These are phyloP conservation scores for Alaudala cheleensis DNA, from an alignment of 2,113 vertebrate species.

Conservation along the genomic window DNA sequence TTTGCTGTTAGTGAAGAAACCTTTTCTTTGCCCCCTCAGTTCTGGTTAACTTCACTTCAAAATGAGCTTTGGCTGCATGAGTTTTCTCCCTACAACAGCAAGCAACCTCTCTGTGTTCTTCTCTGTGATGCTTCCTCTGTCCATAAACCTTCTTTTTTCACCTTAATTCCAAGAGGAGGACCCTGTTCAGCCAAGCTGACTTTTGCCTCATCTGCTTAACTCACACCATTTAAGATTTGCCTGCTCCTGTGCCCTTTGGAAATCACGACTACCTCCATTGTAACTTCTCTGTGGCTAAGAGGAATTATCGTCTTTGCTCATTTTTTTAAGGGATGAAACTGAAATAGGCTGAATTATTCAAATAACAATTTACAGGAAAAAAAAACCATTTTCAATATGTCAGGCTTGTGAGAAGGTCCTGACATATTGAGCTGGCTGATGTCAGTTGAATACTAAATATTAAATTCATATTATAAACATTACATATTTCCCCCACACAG, in stretches of 20 bases:
- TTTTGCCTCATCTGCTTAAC: background rate
- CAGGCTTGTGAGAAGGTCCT: background rate
- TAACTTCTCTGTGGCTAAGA: background rate
- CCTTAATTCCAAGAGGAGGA: background rate
- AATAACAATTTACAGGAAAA: background rate
- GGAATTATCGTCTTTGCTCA: background rate
- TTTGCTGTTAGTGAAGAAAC: background rate
- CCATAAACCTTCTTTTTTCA: background rate
- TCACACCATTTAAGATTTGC: accelerated
- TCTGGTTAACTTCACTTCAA: background rate
- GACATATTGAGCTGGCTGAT: background rate
- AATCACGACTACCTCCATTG: background rate
- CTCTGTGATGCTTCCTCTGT: background rate
- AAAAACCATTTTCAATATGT: background rate
- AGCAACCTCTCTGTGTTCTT: background rate
- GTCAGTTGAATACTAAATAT: background rate
- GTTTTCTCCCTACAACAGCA: background rate
- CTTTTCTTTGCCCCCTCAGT: background rate
- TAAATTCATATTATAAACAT: background rate
- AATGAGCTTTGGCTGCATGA: background rate
- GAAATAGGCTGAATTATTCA: background rate
- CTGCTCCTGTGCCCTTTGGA: background rate
- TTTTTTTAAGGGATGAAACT: background rate
- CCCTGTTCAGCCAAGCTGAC: background rate
- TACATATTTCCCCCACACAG: background rate